A percentile compares a stretch with the other conserved stretches of the same genome.
Conservation (phyloP, 2,113 vertebrate genomes). For the Arothron firmamentum region DNA sequence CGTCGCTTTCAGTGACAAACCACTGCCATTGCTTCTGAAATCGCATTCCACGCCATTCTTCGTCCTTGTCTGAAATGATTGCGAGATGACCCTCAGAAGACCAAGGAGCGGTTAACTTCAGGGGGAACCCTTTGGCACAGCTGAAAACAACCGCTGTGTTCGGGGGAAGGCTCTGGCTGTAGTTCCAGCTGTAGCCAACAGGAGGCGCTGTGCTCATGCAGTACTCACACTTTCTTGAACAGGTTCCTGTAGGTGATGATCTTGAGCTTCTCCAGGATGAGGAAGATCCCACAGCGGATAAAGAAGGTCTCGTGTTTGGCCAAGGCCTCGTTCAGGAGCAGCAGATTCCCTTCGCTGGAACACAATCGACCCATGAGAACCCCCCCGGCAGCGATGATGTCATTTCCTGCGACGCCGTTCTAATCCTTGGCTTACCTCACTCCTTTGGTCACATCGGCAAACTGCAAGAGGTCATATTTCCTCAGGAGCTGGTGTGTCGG, state of each 20-base stretch:
- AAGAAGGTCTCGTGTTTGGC: slow-evolving; percentile 94
- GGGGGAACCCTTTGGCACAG: too few relatives aligned
- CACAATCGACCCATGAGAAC: slow-evolving; percentile 8
- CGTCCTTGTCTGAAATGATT: too few relatives aligned
- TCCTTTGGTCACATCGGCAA: slow-evolving; percentile 89
- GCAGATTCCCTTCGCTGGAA: slow-evolving; percentile 90
- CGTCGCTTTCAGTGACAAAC: too few relatives aligned
- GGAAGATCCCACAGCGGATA: slow-evolving; percentile 97
- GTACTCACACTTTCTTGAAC: slow-evolving; percentile 96
- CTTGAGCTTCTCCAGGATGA: slow-evolving; percentile 97
- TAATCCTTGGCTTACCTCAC: slow-evolving; percentile 78
- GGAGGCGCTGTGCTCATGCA: neutral
- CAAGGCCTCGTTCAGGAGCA: slow-evolving; percentile 88
- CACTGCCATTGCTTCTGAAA: too few relatives aligned
- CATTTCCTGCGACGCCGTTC: slow-evolving; percentile 4
- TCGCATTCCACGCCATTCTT: too few relatives aligned
- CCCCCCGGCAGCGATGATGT: neutral
- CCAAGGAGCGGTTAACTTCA: too few relatives aligned
- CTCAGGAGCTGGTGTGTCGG: slow-evolving; percentile 86
- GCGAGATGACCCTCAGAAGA: too few relatives aligned
- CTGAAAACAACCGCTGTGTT: too few relatives aligned
- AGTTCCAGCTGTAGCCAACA: neutral
- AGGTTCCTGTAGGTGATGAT: slow-evolving; percentile 98
- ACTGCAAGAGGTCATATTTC: slow-evolving; percentile 97
- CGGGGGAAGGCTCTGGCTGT: too few relatives aligned